Evolutionary conservation across 2,888 invertebrate species (phyloP), one percentile per base, ranked within the genome.

Genomic region (Cynaeus angustus): DNA sequence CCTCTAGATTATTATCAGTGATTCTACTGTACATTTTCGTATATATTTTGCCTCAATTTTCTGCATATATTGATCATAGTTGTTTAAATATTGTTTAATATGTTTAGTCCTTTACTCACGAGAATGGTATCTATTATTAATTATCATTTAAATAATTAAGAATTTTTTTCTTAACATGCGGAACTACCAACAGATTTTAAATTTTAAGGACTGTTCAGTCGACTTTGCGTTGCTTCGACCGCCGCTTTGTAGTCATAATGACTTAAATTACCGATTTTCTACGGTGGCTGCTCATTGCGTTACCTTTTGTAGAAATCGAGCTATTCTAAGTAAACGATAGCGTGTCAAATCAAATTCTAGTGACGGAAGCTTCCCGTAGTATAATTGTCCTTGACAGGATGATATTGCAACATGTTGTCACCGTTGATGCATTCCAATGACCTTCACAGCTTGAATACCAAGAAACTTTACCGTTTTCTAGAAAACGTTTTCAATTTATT

Each of bases 381-480:
- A 41, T 48, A 50, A 61, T 61, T 61, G 50, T 46, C 61, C 61
- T 61, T 61, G 59, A 46, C 46, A 50, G 48, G 26, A 37, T 61
- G 61, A 45, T 59, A 28, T 59, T 48, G 48, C 37, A 61, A 61
- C 55, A 30, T 37, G n/a, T 45, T 46, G 33, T 30, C 46, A 59
- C 13, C 46, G n/a, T 8, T n/a, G 64, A 64, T 52, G 53, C 55
- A 65, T 55, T 53, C 38, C 30, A 21, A 21, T 21, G 52, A 45
- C 65, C 65, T 65, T 65, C 45, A 53, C 43, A 33, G 37, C 8
- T 10, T n/a, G 46, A 48, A 28, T 55, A 16, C 2, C 58, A 21
- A 28, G n/a, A 9, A 21, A 16, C n/a, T 41, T 43, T 58, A 50
- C 30, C 10, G 41, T 21, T 61, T 38, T 58, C 48, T 12, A 37